phyloP scores from a whole-genome alignment of 2,888 invertebrate species.

The Sinelater perroti region DNA sequence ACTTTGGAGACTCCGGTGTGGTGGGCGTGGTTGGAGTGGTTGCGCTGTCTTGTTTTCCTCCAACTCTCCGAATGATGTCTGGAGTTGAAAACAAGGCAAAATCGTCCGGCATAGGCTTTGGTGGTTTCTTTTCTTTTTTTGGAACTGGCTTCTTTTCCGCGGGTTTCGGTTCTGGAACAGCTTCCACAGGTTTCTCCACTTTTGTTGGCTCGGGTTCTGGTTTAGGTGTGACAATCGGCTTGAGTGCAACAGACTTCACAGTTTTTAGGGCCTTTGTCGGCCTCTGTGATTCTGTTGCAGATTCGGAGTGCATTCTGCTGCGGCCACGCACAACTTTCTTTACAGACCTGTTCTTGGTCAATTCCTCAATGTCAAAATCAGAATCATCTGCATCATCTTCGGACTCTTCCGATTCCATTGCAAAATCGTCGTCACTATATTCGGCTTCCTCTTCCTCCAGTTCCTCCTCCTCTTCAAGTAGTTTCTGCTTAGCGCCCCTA shows the following conservation, averaged over 20 bases:
- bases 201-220: constrained; percentile 32
- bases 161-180: constrained; percentile 28
- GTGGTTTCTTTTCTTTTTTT: constrained; percentile 61
- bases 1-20: constrained; percentile 41
- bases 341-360: constrained; percentile 44
- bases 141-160: constrained; percentile 50
- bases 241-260: constrained; percentile 15
- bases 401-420: constrained; percentile 56
- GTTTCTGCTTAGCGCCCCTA: constrained; percentile 17
- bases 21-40: constrained; percentile 49
- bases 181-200: constrained; percentile 42
- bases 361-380: constrained; percentile 58
- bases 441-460: constrained; percentile 59
- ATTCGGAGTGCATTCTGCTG: constrained; percentile 35
- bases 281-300: constrained; percentile 18
- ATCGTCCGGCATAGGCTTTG: constrained; percentile 67
- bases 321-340: constrained; percentile 47
- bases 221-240: constrained; percentile 27
- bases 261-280: constrained; percentile 19
- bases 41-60: constrained; percentile 51
- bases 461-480: constrained; percentile 23
- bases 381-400: constrained; percentile 64
- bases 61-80: constrained; percentile 77
- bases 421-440: constrained; percentile 65
- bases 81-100: constrained; percentile 80